Conservation (phyloP, 2,888 invertebrate genomes). For the Heliconius hortense region DNA sequence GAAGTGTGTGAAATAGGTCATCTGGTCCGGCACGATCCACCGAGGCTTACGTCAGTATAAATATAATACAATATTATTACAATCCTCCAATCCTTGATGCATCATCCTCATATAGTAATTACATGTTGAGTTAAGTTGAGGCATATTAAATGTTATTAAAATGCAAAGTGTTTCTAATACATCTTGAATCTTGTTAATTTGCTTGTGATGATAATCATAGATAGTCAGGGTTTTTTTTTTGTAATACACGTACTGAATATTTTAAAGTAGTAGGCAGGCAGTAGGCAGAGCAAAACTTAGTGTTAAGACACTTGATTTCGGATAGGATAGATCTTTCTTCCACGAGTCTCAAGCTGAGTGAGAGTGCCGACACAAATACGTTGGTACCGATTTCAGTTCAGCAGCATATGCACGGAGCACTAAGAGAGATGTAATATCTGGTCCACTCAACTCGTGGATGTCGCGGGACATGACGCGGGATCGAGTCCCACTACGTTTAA, state of each 20-base stretch:
- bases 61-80: conserved; percentile 29
- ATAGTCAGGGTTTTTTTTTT: no score
- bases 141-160: conserved; percentile 15
- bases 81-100: conserved; percentile 35
- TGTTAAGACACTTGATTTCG: background rate
- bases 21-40: conserved; percentile 53
- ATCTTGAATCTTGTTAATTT: background rate
- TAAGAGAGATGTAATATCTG: no score
- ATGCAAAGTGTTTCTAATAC: conserved; percentile 12
- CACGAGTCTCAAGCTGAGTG: no score
- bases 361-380: no score
- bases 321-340: no score
- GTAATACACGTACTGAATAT: no score
- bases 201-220: no score
- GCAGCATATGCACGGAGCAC: no score
- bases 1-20: conserved; percentile 62
- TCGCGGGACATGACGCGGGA: no score
- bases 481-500: no score
- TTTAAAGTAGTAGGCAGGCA: background rate
- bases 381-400: no score
- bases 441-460: no score
- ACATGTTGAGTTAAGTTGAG: conserved; percentile 33
- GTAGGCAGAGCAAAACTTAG: background rate
- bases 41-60: conserved; percentile 49
- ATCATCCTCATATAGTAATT: conserved; percentile 31